Conservation (phyloP, 1,140 invertebrate genomes). For the Drosophila pseudoobscura region DNA sequence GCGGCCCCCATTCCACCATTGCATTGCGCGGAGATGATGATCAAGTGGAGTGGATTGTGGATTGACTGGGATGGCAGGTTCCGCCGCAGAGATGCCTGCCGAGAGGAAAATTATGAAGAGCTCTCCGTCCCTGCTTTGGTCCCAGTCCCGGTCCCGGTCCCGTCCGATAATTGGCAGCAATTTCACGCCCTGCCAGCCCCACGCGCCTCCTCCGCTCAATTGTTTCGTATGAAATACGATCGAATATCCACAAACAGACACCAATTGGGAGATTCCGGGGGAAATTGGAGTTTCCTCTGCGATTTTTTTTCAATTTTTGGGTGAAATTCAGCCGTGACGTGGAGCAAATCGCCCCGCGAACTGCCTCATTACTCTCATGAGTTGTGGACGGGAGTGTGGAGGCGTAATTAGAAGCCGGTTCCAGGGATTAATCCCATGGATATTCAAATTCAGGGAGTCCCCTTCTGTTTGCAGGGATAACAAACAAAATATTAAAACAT, state of each 20-base stretch:
- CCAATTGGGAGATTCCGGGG: background rate
- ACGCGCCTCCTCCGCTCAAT: slow-evolving; percentile 59
- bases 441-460: slow-evolving; percentile 41
- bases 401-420: slow-evolving; percentile 54
- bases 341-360: slow-evolving; percentile 66
- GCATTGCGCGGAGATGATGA: slow-evolving; percentile 31
- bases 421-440: slow-evolving; percentile 47
- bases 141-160: background rate
- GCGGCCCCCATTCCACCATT: background rate
- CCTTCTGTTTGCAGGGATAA: slow-evolving; percentile 21
- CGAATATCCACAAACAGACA: slow-evolving; percentile 51
- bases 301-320: slow-evolving; percentile 65
- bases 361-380: slow-evolving; percentile 71
- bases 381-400: slow-evolving; percentile 43
- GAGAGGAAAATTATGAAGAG: slow-evolving; percentile 36
- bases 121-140: background rate
- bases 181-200: slow-evolving; percentile 58
- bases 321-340: slow-evolving; percentile 67
- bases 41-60: slow-evolving; percentile 59
- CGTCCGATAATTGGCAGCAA: slow-evolving; percentile 59
- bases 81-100: slow-evolving; percentile 34
- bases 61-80: slow-evolving; percentile 52
- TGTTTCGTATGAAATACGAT: slow-evolving; percentile 76
- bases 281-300: slow-evolving; percentile 40
- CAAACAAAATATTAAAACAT: slow-evolving; percentile 57